phyloP scores from a whole-genome alignment of 2,797 vertebrate genomes.

The Hapalemur alaotrensis region DNA sequence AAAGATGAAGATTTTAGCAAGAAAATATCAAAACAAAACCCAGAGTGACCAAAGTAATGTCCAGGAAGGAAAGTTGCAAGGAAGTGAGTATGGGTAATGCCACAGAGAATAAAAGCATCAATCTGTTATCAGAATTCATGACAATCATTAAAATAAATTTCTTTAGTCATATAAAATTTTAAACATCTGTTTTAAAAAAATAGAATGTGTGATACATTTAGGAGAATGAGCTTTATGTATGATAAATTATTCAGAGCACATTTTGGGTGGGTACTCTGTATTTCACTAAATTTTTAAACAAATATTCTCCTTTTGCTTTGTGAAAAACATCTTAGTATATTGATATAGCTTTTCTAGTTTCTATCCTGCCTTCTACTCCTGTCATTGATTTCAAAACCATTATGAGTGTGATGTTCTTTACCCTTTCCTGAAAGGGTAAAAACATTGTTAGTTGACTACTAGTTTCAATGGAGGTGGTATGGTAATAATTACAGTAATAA shows the following conservation, averaged over 20 bases:
- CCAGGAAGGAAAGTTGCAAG: background rate
- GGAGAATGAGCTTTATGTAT: background rate
- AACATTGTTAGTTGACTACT: background rate
- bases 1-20: slow-evolving; percentile 45
- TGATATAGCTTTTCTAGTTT: background rate
- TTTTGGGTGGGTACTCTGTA: background rate
- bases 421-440: slow-evolving; percentile 22
- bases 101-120: background rate
- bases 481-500: slow-evolving; percentile 12
- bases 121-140: background rate
- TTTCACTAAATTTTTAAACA: slow-evolving; percentile 49
- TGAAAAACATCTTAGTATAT: background rate
- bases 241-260: background rate
- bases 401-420: background rate
- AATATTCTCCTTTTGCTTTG: background rate
- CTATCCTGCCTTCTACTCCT: background rate
- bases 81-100: background rate
- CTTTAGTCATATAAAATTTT: background rate
- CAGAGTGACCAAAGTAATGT: background rate
- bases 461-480: background rate
- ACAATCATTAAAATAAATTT: background rate
- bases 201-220: background rate
- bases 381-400: background rate
- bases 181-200: background rate
- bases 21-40: slow-evolving; percentile 25